phyloP scores from a whole-genome alignment of 2,113 vertebrate genomes.

The Hypanus sabinus region DNA sequence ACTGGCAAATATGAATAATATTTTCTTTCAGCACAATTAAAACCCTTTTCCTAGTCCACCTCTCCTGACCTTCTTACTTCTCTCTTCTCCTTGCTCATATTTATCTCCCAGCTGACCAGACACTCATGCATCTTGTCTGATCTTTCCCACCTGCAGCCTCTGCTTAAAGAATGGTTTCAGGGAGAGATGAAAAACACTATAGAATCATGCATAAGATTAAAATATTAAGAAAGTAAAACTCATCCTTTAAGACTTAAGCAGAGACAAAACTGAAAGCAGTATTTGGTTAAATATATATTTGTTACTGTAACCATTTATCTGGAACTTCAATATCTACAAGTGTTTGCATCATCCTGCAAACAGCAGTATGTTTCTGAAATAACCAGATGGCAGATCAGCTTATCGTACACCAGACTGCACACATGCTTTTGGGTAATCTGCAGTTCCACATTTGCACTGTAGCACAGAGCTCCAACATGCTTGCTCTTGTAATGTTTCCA shows the following conservation, averaged over 20 bases:
- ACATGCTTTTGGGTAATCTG: not conserved
- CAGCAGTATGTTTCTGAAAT: not conserved
- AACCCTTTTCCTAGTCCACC: not conserved
- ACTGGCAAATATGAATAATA: not conserved
- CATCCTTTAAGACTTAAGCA: not conserved
- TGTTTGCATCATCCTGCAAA: not conserved
- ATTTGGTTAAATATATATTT: not conserved
- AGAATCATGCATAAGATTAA: not conserved
- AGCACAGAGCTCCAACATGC: not conserved
- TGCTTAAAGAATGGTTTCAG: not conserved
- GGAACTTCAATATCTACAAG: not conserved
- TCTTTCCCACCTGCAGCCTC: not conserved
- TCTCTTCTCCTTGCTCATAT: too few species aligned
- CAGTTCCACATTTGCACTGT: not conserved
- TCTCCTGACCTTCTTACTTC: not conserved
- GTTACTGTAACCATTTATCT: not conserved
- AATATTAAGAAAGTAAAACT: not conserved
- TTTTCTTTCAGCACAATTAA: not conserved
- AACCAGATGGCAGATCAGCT: conserved; percentile 22
- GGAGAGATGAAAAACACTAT: not conserved
- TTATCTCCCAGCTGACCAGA: not conserved
- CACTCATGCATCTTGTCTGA: not conserved
- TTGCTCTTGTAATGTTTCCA: not conserved
- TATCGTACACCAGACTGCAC: not conserved
- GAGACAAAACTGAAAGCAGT: not conserved